Conservation (phyloP, 2,888 invertebrate genomes). For the Philereme transversata region DNA sequence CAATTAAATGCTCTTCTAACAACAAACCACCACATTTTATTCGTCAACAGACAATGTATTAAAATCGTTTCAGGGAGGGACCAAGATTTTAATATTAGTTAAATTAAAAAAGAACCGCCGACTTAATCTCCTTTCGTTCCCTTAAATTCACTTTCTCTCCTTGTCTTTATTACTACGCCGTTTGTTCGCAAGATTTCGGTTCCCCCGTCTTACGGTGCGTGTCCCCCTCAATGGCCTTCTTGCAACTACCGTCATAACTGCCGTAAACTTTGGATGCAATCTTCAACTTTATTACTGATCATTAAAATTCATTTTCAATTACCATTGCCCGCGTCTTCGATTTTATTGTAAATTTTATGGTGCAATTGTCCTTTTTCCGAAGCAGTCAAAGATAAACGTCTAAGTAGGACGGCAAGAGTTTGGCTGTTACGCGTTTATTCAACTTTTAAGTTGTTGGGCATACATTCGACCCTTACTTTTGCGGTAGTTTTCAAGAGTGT, state of each 20-base stretch:
- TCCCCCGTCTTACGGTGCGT: slow-evolving; percentile 76
- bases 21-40: slow-evolving; percentile 9
- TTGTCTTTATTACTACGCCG: slow-evolving; percentile 84
- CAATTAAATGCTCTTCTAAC: not conserved
- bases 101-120: slow-evolving; percentile 79
- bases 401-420: slow-evolving; percentile 74
- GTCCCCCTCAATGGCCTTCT: slow-evolving; percentile 69
- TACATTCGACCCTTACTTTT: slow-evolving; percentile 60
- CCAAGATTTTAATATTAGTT: slow-evolving; percentile 69
- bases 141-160: slow-evolving; percentile 87
- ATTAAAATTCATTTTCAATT: slow-evolving; percentile 73
- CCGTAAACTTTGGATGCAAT: slow-evolving; percentile 56
- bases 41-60: slow-evolving; percentile 24
- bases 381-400: slow-evolving; percentile 69
- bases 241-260: slow-evolving; percentile 69
- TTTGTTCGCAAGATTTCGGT: slow-evolving; percentile 85
- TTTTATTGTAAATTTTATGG: slow-evolving; percentile 60
- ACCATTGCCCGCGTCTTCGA: slow-evolving; percentile 39
- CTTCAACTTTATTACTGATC: slow-evolving; percentile 62
- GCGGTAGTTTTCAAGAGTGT: slow-evolving; percentile 47
- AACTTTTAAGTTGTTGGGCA: slow-evolving; percentile 67
- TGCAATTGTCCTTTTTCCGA: slow-evolving; percentile 76
- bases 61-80: slow-evolving; percentile 40
- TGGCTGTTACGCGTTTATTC: slow-evolving; percentile 65
- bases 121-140: slow-evolving; percentile 81